phyloP scores from a whole-genome alignment of 2,888 invertebrate species.

The Idaea aversata region DNA sequence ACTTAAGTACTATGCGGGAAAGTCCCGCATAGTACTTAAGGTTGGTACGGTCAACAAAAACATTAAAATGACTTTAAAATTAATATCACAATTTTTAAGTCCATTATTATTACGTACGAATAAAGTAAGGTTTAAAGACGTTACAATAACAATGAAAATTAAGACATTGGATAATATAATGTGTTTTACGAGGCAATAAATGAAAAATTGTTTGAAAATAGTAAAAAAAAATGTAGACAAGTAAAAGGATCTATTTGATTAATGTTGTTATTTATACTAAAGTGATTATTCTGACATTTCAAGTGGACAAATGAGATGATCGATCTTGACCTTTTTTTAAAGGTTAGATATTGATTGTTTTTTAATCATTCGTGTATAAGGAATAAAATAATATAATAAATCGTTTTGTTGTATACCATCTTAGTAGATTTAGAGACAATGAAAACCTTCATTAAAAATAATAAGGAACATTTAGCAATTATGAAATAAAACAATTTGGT shows the following conservation, averaged over 20 bases:
- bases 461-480: not conserved
- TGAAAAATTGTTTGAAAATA: not conserved
- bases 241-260: not conserved
- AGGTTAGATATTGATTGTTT: conserved; percentile 7
- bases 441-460: not conserved
- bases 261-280: not conserved
- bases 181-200: not conserved
- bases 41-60: too few species aligned
- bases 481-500: not conserved
- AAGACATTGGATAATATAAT: too few species aligned
- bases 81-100: too few species aligned
- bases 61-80: too few species aligned
- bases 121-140: too few species aligned
- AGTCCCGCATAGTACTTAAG: too few species aligned
- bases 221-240: not conserved
- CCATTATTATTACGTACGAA: too few species aligned
- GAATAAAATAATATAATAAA: not conserved
- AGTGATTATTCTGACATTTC: conserved; percentile 32
- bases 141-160: too few species aligned
- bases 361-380: not conserved
- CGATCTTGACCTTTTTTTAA: conserved; percentile 43
- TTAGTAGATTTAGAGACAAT: not conserved
- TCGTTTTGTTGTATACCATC: not conserved
- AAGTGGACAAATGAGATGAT: conserved; percentile 29
- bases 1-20: too few species aligned